Base-by-base conservation (phyloP, 2,797 vertebrate species). In the Notolabrus celidotus region DNA sequence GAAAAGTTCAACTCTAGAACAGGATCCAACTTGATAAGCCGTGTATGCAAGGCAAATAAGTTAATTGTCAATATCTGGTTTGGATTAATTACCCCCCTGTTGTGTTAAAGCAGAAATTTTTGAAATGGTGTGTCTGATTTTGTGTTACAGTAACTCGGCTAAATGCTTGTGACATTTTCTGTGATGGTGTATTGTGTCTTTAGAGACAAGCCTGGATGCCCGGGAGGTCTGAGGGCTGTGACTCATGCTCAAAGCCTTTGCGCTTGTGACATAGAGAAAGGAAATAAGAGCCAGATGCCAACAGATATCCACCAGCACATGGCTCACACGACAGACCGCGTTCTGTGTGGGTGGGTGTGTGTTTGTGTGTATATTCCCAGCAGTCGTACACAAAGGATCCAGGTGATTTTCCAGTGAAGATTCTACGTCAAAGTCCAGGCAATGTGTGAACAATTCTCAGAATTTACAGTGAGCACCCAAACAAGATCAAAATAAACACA, bases 281-380 rank as follows among this genome's bases (percentile, higher is more conserved):
- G 91, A 94, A 95, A 95, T 94, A 91, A 89, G 90, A 92, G 88
- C 92, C 94, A 95, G 93, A 94, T 95, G 94, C 92, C 82, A 89
- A 92, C 85, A 93, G 90, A 94, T 89, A 93, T 88, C 86, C 89
- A 86, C 78, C 86, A 92, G 90, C 91, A 92, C 89, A 92, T 88
- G 90, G 83, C 87, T 87, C 84, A 86, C 76, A 67, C 82, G 69
- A 80, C 77, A 64, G 51, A 59, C 67, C 56, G 52, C 7, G 42
- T 59, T 80, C 36, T 70, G 34, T 74, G 23, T 54, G 19, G 53
- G 41, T 55, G 47, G 34, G 41, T 71, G 27, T 71, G 38, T 59
- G 57, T 63, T 42, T 59, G 41, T 54, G 69, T 71, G 55, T 69
- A 42, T 72, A 31, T 74, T 71, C 67, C 56, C 65, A 59, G 55